A percentile compares a stretch with the other conserved stretches of the same genome.
phyloP scores from a whole-genome alignment of 2,888 invertebrate genomes.

The Parapristionchus giblindavisi region DNA sequence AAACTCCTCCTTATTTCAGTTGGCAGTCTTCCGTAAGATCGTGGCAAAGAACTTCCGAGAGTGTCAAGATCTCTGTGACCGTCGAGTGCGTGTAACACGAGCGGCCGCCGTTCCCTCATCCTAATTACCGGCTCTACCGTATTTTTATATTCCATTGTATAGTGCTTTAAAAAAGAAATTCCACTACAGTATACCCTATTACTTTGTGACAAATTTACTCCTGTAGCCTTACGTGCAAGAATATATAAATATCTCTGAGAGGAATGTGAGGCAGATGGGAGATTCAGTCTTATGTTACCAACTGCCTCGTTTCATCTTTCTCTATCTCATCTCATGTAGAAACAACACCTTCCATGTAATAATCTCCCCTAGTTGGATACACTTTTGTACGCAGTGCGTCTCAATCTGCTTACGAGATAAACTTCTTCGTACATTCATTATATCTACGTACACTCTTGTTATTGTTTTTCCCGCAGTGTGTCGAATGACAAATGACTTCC shows the following conservation, averaged over 20 bases:
- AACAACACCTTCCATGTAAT: background rate
- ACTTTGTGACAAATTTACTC: background rate
- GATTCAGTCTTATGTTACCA: too few species aligned
- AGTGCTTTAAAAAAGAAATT: background rate
- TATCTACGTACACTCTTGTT: too few species aligned
- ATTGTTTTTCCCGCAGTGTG: too few species aligned
- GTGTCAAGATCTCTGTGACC: slow-evolving; percentile 59
- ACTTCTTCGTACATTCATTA: too few species aligned
- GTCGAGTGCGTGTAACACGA: slow-evolving; percentile 53
- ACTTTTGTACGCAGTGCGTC: too few species aligned
- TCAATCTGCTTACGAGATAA: too few species aligned
- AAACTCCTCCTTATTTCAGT: slow-evolving; percentile 44
- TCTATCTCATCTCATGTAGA: background rate
- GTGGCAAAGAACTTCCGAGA: slow-evolving; percentile 55
- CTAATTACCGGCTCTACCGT: background rate
- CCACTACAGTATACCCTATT: background rate
- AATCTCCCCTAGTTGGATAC: too few species aligned
- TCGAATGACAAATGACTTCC: too few species aligned
- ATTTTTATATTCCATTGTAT: background rate
- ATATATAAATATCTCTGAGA: slow-evolving; percentile 13
- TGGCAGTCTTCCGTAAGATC: slow-evolving; percentile 59
- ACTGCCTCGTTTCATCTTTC: too few species aligned
- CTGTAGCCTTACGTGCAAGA: slow-evolving; percentile 16
- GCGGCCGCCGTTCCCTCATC: slow-evolving; percentile 10
- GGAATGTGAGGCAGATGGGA: too few species aligned